phyloP scores from a whole-genome alignment of 2,797 vertebrate species.

The Microctenopoma stevenorrisi region DNA sequence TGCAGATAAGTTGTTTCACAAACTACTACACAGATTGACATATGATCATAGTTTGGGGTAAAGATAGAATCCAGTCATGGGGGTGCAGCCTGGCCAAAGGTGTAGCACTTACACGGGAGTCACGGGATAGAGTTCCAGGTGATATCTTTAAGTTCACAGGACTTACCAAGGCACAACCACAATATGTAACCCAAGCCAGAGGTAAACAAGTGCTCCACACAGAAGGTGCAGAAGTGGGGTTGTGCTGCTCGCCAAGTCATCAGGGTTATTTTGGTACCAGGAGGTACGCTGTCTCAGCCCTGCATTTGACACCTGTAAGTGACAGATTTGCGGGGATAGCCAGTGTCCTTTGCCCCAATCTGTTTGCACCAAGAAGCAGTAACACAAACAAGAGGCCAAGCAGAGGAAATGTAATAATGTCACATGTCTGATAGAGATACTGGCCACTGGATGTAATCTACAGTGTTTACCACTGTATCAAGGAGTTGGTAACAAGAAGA shows the following conservation, averaged over 20 bases:
- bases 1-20: neutral
- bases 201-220: constrained; percentile 68
- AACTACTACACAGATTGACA: neutral
- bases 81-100: constrained; percentile 32
- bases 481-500: neutral
- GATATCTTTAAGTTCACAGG: constrained; percentile 73
- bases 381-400: constrained; percentile 38
- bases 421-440: constrained; percentile 6
- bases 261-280: constrained; percentile 44
- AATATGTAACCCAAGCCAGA: constrained; percentile 66
- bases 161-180: constrained; percentile 50
- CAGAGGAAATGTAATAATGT: constrained; percentile 50
- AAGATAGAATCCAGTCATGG: constrained; percentile 26
- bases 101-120: constrained; percentile 43
- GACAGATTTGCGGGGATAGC: constrained; percentile 61
- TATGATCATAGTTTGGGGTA: neutral
- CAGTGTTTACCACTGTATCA: constrained; percentile 4
- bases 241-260: constrained; percentile 46
- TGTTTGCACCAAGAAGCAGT: constrained; percentile 34
- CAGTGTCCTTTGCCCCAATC: constrained; percentile 50
- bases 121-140: constrained; percentile 72
- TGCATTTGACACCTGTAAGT: constrained; percentile 68
- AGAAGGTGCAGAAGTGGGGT: constrained; percentile 60
- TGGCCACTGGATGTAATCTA: constrained; percentile 16
- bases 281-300: constrained; percentile 24